Percentiles rank a stretch among this genome's conserved stretches.
These are phyloP conservation scores for Actinemys pallida DNA, from an alignment of 2,113 vertebrate species.

Conservation along the genomic window DNA sequence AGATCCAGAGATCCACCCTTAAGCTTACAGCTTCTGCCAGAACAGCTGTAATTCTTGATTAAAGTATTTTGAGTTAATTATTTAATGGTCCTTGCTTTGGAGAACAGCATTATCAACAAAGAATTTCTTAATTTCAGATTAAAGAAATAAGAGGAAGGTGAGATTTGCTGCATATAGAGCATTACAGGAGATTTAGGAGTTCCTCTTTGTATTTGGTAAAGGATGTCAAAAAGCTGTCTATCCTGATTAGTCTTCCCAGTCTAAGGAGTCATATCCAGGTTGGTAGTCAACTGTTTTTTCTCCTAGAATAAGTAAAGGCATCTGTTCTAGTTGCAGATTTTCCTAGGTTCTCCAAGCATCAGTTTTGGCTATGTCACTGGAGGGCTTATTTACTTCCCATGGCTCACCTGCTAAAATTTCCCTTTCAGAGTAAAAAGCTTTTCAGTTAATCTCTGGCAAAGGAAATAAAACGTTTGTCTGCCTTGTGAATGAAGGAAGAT, in stretches of 20 bases:
- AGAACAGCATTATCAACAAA: not conserved
- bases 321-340: not conserved
- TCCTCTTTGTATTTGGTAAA: not conserved
- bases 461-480: not conserved
- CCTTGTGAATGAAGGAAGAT: not conserved
- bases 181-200: not conserved
- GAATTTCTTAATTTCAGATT: not conserved
- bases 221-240: too few species aligned
- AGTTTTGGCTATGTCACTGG: not conserved
- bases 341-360: not conserved
- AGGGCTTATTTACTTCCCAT: not conserved
- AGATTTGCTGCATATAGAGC: not conserved
- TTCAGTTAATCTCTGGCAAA: not conserved
- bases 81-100: not conserved
- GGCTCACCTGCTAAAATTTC: not conserved
- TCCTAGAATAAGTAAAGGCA: not conserved
- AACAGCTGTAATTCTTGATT: not conserved
- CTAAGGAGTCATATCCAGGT: not conserved
- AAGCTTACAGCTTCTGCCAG: not conserved
- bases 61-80: not conserved
- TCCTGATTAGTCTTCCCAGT: not conserved
- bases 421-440: not conserved
- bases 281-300: not conserved
- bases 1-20: not conserved
- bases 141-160: not conserved